Evolutionary conservation across 2,113 vertebrate species (phyloP).

Genomic region (Pseudolaguvia tuberculata): DNA sequence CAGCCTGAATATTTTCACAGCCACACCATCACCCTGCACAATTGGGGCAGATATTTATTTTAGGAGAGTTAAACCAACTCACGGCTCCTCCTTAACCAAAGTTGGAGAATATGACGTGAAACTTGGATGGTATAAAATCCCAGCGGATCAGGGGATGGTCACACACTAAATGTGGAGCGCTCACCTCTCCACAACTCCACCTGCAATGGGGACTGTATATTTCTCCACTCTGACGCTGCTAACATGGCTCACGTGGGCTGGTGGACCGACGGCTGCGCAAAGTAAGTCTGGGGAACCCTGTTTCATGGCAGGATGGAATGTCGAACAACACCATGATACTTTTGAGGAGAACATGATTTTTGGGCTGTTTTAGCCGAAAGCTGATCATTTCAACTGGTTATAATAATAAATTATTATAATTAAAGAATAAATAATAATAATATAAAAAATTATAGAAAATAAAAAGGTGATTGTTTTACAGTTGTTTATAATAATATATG

Average conservation of each 20-base stretch:
- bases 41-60: constrained; percentile 11
- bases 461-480: no score
- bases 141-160: background rate
- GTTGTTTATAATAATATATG: no score
- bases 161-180: constrained; percentile 31
- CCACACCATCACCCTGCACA: background rate
- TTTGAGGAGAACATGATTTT: background rate
- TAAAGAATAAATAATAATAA: background rate
- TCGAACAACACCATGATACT: background rate
- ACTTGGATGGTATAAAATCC: constrained; percentile 43
- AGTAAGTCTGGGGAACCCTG: constrained; percentile 33
- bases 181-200: constrained; percentile 14
- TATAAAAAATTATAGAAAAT: background rate
- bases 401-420: background rate
- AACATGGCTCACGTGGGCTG: constrained; percentile 29
- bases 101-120: constrained; percentile 2
- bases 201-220: constrained; percentile 41
- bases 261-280: constrained; percentile 31
- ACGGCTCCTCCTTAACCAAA: constrained; percentile 40
- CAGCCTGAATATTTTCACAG: background rate
- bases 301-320: background rate
- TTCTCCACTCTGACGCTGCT: constrained; percentile 6
- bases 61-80: constrained; percentile 28
- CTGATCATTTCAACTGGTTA: background rate
- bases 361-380: background rate